Evolutionary conservation across 2,888 invertebrate genomes (phyloP).

Genomic region (Troglohyphantes excavatus): DNA sequence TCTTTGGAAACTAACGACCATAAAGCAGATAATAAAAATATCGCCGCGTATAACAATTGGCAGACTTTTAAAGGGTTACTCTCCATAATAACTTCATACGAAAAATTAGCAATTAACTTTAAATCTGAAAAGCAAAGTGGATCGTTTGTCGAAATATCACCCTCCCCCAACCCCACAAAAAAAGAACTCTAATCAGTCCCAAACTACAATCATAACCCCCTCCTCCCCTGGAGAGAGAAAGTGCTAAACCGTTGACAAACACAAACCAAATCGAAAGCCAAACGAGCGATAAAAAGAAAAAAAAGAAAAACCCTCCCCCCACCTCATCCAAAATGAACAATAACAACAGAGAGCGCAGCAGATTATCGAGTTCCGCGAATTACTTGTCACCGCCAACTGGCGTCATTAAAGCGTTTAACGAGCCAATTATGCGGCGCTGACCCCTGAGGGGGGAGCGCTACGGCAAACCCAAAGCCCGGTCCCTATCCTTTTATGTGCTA

Average conservation of each 20-base stretch:
- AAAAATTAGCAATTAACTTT: no score
- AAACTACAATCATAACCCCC: background rate
- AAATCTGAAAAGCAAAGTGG: no score
- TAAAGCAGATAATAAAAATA: no score
- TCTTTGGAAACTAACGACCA: no score
- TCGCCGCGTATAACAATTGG: no score
- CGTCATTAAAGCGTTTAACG: slow-evolving; percentile 78
- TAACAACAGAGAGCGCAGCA: slow-evolving; percentile 50
- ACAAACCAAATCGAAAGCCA: background rate
- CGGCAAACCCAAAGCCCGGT: background rate
- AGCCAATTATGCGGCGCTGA: slow-evolving; percentile 72
- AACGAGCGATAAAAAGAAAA: background rate
- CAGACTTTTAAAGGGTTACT: no score
- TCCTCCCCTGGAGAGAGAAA: background rate
- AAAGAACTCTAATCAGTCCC: slow-evolving; percentile 51
- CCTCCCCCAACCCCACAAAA: slow-evolving; percentile 34
- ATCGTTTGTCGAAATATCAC: no score
- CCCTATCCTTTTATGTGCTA: slow-evolving; percentile 55
- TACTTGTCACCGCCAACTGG: slow-evolving; percentile 69
- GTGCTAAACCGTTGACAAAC: no score
- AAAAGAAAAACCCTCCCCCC: slow-evolving; percentile 3
- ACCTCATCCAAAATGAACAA: slow-evolving; percentile 62
- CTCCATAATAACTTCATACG: no score
- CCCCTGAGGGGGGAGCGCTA: slow-evolving; percentile 27
- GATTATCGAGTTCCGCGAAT: slow-evolving; percentile 51